Conservation (phyloP, 2,113 vertebrate species). For the Sapayoa aenigma region DNA sequence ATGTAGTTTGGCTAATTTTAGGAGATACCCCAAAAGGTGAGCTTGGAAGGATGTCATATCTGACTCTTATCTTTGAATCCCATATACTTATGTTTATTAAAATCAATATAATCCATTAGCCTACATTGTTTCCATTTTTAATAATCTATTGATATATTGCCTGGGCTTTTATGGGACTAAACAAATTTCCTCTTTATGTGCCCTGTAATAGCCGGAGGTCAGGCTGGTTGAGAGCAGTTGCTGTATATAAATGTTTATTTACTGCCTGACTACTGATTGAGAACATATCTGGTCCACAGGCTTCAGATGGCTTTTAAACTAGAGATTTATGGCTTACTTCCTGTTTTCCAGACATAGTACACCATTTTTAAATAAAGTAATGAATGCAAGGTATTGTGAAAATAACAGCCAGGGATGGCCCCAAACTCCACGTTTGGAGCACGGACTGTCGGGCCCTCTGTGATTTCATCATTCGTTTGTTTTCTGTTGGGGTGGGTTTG, state of each 20-base stretch:
- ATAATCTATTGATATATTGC: slow-evolving; percentile 84
- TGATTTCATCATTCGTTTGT: background rate
- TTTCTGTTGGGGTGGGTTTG: background rate
- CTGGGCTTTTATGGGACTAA: slow-evolving; percentile 81
- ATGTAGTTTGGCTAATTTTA: background rate
- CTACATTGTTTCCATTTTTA: slow-evolving; percentile 77
- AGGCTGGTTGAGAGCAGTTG: slow-evolving; percentile 72
- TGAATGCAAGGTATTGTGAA: slow-evolving; percentile 76
- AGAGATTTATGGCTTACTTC: slow-evolving; percentile 79
- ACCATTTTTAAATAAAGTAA: slow-evolving; percentile 66
- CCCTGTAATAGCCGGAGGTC: slow-evolving; percentile 77
- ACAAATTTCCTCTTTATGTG: slow-evolving; percentile 83
- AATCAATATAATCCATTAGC: slow-evolving; percentile 84
- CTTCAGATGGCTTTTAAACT: slow-evolving; percentile 80
- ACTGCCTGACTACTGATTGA: slow-evolving; percentile 83
- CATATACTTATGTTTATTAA: slow-evolving; percentile 80
- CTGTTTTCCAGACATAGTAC: slow-evolving; percentile 78
- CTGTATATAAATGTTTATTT: slow-evolving; percentile 83
- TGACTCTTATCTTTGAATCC: slow-evolving; percentile 73
- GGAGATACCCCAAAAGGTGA: slow-evolving; percentile 4
- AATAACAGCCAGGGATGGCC: slow-evolving; percentile 30
- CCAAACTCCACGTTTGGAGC: background rate
- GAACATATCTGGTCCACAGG: slow-evolving; percentile 80
- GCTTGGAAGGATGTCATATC: slow-evolving; percentile 44
- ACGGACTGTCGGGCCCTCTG: background rate